Percentiles rank a stretch among this genome's conserved stretches.
Evolutionary conservation across 2,113 vertebrate genomes (phyloP).

Genomic region (Bos taurus): DNA sequence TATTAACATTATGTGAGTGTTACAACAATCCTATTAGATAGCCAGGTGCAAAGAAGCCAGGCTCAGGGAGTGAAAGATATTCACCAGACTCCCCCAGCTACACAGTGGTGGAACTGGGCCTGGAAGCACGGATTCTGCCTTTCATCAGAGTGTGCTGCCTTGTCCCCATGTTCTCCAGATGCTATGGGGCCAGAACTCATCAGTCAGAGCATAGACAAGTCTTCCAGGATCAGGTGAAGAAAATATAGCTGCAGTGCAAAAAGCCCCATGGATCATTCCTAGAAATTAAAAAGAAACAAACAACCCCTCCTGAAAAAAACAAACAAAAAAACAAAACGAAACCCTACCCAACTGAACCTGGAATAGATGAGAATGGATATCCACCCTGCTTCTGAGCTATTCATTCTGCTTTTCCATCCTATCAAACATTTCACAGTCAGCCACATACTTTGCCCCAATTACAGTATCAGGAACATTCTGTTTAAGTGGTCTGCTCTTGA

Average conservation of each 20-base stretch:
- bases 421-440: slow-evolving; percentile 34
- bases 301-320: background rate
- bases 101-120: background rate
- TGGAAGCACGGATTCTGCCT: background rate
- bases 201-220: background rate
- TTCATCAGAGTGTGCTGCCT: background rate
- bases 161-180: background rate
- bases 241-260: background rate
- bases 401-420: slow-evolving; percentile 69
- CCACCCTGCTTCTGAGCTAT: slow-evolving; percentile 59
- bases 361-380: slow-evolving; percentile 3
- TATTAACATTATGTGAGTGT: background rate
- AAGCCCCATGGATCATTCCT: background rate
- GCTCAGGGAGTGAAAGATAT: background rate
- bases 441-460: slow-evolving; percentile 69
- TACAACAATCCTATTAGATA: background rate
- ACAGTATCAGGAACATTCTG: slow-evolving; percentile 60
- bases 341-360: background rate
- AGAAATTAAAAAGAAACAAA: slow-evolving; percentile 32
- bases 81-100: background rate
- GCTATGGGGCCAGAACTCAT: background rate
- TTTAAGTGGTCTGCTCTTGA: slow-evolving; percentile 62
- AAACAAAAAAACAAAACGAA: background rate
- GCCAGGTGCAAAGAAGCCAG: background rate
- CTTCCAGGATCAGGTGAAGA: background rate